Evolutionary conservation across 2,113 vertebrate species (phyloP).

Genomic region (Emydura subglobosa): DNA sequence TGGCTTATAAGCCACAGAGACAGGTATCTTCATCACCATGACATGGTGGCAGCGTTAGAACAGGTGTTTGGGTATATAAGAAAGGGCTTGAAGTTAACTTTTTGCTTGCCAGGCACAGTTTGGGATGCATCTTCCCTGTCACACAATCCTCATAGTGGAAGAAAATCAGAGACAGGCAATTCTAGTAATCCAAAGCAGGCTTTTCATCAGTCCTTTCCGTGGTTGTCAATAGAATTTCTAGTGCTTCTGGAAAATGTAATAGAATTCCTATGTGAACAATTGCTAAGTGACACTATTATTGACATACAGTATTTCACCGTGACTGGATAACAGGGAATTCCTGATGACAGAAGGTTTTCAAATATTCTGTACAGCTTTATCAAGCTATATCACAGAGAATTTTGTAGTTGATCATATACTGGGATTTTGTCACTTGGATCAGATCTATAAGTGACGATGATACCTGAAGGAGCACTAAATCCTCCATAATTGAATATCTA

Average conservation of each 20-base stretch:
- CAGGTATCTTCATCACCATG: background rate
- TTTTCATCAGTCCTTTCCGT: conserved; percentile 60
- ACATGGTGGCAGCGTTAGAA: background rate
- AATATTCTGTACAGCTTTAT: conserved; percentile 4
- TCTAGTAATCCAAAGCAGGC: conserved; percentile 39
- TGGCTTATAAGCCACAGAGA: background rate
- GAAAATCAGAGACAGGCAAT: conserved; percentile 43
- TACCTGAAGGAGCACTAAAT: conserved; percentile 14
- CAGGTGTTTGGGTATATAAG: fast-evolving
- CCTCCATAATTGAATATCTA: conserved; percentile 25
- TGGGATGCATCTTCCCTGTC: background rate
- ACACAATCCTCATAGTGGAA: background rate
- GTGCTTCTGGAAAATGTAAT: conserved; percentile 42
- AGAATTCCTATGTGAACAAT: conserved; percentile 54
- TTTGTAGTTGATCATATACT: conserved; percentile 39
- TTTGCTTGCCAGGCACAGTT: background rate
- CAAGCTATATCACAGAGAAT: conserved; percentile 13
- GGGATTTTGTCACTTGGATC: background rate
- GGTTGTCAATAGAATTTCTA: conserved; percentile 57
- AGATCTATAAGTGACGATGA: background rate
- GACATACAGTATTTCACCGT: conserved; percentile 54
- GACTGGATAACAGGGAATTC: conserved; percentile 13
- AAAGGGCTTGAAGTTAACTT: background rate
- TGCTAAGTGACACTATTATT: conserved; percentile 52
- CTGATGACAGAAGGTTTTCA: conserved; percentile 46